A percentile compares a stretch with the other conserved stretches of the same genome.
Conservation (phyloP, 2,888 invertebrate genomes). For the Lordiphosa fenestrarum region DNA sequence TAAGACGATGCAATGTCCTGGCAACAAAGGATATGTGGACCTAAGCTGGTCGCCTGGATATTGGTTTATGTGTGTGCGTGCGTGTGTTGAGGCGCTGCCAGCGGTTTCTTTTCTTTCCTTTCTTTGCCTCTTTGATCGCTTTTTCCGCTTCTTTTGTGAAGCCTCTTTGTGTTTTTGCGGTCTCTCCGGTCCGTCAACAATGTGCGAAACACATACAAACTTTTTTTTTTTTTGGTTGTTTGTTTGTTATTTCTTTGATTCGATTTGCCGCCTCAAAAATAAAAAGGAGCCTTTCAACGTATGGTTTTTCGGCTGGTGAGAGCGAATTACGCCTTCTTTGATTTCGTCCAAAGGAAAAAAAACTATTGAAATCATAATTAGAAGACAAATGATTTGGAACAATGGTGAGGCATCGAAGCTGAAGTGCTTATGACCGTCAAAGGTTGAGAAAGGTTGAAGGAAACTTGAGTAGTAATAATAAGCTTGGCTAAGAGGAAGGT, state of each 20-base stretch:
- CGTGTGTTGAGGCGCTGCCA: conserved; percentile 48
- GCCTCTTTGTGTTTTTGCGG: conserved; percentile 46
- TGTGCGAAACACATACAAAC: conserved; percentile 23
- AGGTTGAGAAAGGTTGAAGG: conserved; percentile 32
- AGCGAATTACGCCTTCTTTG: conserved; percentile 77
- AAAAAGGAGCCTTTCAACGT: conserved; percentile 16
- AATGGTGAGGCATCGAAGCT: conserved; percentile 39
- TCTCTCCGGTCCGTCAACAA: conserved; percentile 61
- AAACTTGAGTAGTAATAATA: conserved; percentile 43
- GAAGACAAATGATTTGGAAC: conserved; percentile 61
- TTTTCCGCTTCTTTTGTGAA: conserved; percentile 68
- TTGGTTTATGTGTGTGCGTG: conserved; percentile 14
- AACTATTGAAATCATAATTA: conserved; percentile 60
- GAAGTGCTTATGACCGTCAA: conserved; percentile 42
- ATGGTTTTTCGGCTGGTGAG: conserved; percentile 55
- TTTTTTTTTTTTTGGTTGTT: conserved; percentile 38
- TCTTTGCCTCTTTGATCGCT: conserved; percentile 64
- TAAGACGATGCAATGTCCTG: conserved; percentile 54
- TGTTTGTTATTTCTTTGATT: conserved; percentile 73
- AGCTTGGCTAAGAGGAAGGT: conserved; percentile 17
- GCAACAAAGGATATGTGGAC: conserved; percentile 49
- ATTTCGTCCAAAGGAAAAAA: conserved; percentile 53
- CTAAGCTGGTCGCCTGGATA: conserved; percentile 58
- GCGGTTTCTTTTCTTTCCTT: conserved; percentile 18
- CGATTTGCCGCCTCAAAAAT: conserved; percentile 66